Evolutionary conservation across 2,888 invertebrate genomes (phyloP).

Genomic region (Abrostola tripartita): DNA sequence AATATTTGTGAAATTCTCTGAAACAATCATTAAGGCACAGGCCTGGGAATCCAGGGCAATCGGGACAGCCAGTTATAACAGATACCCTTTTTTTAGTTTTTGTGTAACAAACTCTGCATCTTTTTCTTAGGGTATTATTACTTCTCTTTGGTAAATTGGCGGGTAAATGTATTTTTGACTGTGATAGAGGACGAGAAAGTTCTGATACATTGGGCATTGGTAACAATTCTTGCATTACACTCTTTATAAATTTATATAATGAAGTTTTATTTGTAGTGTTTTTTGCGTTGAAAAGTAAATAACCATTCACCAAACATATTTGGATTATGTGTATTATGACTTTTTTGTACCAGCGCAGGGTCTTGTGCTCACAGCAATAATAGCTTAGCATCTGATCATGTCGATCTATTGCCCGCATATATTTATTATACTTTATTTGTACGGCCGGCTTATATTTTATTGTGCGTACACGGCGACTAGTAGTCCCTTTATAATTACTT

Average conservation of each 20-base stretch:
- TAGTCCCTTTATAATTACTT: slow-evolving; percentile 49
- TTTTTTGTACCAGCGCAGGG: slow-evolving; percentile 47
- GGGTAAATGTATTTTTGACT: slow-evolving; percentile 36
- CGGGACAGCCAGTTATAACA: slow-evolving; percentile 36
- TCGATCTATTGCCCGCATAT: slow-evolving; percentile 48
- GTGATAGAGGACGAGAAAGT: slow-evolving; percentile 36
- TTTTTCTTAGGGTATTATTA: slow-evolving; percentile 37
- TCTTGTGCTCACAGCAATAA: slow-evolving; percentile 41
- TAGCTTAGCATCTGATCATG: slow-evolving; percentile 41
- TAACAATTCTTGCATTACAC: slow-evolving; percentile 33
- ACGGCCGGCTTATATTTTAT: slow-evolving; percentile 52
- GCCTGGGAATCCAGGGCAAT: slow-evolving; percentile 41
- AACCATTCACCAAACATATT: slow-evolving; percentile 34
- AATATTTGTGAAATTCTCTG: slow-evolving; percentile 37
- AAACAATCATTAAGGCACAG: slow-evolving; percentile 36
- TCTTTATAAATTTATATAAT: slow-evolving; percentile 32
- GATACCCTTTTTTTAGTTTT: slow-evolving; percentile 33
- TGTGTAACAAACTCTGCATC: slow-evolving; percentile 36
- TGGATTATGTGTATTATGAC: slow-evolving; percentile 39
- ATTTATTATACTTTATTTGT: slow-evolving; percentile 47
- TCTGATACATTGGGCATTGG: slow-evolving; percentile 36
- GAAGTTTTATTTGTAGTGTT: slow-evolving; percentile 36
- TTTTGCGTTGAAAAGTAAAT: slow-evolving; percentile 28
- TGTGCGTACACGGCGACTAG: slow-evolving; percentile 51
- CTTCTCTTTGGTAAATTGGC: slow-evolving; percentile 36